Evolutionary conservation across 2,888 invertebrate genomes (phyloP).

Genomic region (Leptinotarsa rubiginosa): DNA sequence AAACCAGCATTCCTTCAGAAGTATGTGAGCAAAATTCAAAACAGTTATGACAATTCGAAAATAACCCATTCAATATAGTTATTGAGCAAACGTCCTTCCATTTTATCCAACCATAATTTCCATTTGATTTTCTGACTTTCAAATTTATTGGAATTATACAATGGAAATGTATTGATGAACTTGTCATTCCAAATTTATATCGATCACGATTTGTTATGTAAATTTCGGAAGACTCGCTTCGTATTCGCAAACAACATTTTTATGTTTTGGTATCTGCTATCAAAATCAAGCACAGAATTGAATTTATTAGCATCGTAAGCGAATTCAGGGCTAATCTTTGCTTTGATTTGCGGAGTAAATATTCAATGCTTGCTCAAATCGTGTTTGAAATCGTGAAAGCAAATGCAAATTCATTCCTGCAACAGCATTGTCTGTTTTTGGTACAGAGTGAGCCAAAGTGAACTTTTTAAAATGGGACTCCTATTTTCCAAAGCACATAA

Average conservation of each 20-base stretch:
- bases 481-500: too few species aligned
- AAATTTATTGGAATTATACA: not conserved
- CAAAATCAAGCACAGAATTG: not conserved
- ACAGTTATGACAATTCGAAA: too few species aligned
- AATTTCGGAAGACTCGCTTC: not conserved
- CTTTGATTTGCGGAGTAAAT: constrained; percentile 50
- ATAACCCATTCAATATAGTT: too few species aligned
- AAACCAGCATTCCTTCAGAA: too few species aligned
- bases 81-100: too few species aligned
- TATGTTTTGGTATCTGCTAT: constrained; percentile 2
- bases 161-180: not conserved
- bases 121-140: not conserved
- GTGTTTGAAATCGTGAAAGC: not conserved
- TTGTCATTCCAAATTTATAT: not conserved
- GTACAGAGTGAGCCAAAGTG: too few species aligned
- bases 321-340: constrained; percentile 43
- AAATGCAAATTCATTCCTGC: too few species aligned
- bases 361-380: constrained; percentile 20
- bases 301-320: not conserved
- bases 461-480: too few species aligned
- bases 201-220: not conserved
- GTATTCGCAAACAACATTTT: constrained; percentile 1
- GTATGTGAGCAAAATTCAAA: too few species aligned
- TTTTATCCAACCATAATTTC: not conserved
- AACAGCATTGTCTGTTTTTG: too few species aligned